Evolutionary conservation across 2,888 invertebrate genomes (phyloP), one percentile per base, ranked within the genome.

Genomic region (Caenorhabditis zanzibari): DNA sequence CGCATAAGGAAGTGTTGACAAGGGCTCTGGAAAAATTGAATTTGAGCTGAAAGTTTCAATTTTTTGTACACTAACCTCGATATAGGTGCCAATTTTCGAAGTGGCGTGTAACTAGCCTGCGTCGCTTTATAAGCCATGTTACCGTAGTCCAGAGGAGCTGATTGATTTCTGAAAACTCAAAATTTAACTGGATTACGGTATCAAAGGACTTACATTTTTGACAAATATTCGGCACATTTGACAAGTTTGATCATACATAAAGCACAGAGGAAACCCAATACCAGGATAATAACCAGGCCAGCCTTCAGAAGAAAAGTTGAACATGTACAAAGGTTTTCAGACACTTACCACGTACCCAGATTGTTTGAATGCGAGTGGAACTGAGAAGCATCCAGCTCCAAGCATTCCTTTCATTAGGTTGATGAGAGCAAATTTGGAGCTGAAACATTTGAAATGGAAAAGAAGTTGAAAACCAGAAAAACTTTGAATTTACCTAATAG

Each of bases 71-170:
- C 24, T 38, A 52, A 89, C 89, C 85, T 87, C 22, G 86, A 86
- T 7, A 87, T 44, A 14, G 85, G 72, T 32, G 86, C 86, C 63
- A 89, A 80, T 35, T 68, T 85, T n/a, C 86, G 74, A 19, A 91
- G 32, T 2, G 85, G 84, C 6, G 59, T 35, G 38, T 87, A 91
- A 72, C 89, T 88, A 32, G 82, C 82, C 82, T 89, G 71, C 91
- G 87, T 88, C 85, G 91, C 75, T 88, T 91, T 87, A 91, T 92
- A 85, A 24, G 93, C 92, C 41, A 93, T 92, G 72, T 92, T 91
- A 19, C 93, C 93, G 88, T 93, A 93, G 84, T 93, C 93, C 76
- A 93, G 68, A 14, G 88, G 87, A 6, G 77, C 81, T 32, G 89
- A 82, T 12, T 90, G 88, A 44, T 89, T 88, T 41, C 90, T 90